Evolutionary conservation across 2,888 invertebrate genomes (phyloP).

Genomic region (Hemicrepidius hirtus): DNA sequence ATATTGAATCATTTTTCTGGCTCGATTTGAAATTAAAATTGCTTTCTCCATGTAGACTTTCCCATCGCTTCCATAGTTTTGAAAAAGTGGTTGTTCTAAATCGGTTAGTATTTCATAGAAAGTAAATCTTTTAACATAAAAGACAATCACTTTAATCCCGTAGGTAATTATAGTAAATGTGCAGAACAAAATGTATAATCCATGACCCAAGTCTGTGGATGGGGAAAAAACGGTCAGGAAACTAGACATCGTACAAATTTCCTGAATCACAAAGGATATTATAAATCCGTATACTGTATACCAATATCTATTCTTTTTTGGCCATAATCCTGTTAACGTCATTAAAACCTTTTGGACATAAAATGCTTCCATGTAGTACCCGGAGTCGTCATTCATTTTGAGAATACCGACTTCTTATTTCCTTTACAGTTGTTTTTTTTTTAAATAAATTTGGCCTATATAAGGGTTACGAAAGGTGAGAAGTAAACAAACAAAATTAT

Average conservation of each 20-base stretch:
- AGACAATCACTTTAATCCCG: slow-evolving; percentile 14
- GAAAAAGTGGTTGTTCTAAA: slow-evolving; percentile 17
- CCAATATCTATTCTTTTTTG: neutral
- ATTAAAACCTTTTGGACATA: neutral
- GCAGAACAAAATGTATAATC: neutral
- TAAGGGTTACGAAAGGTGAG: too few species aligned
- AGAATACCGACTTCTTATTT: too few species aligned
- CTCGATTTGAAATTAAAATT: neutral
- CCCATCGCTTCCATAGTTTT: neutral
- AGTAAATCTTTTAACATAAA: neutral
- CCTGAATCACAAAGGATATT: neutral
- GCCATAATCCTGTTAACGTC: slow-evolving; percentile 6
- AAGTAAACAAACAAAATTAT: too few species aligned
- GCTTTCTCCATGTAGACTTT: slow-evolving; percentile 10
- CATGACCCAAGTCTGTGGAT: slow-evolving; percentile 2
- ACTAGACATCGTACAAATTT: neutral
- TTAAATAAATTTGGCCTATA: too few species aligned
- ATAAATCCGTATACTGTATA: neutral
- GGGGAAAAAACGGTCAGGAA: neutral
- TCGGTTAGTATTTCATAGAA: slow-evolving; percentile 1
- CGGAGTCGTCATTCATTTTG: too few species aligned
- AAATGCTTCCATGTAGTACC: neutral
- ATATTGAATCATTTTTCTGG: neutral
- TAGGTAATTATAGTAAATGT: neutral
- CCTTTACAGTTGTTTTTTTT: too few species aligned